These are phyloP conservation scores for Colistium nudipinnis DNA, from an alignment of 2,113 vertebrate species.

Conservation along the genomic window DNA sequence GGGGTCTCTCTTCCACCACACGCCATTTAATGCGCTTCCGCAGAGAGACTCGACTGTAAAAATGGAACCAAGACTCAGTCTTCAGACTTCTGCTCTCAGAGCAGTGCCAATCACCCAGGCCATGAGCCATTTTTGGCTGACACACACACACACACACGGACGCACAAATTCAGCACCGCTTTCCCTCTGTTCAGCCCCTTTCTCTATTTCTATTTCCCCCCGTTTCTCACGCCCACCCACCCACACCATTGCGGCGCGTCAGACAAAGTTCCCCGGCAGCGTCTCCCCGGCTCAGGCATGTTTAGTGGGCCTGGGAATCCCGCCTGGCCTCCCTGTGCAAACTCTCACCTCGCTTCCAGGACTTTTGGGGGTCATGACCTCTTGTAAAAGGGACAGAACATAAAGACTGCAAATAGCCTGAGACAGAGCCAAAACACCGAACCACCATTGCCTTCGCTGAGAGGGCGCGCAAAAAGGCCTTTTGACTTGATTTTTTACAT, in stretches of 20 bases:
- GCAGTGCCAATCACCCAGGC: conserved; percentile 26
- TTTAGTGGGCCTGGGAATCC: conserved; percentile 48
- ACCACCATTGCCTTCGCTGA: not conserved
- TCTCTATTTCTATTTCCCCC: not conserved
- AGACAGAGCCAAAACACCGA: not conserved
- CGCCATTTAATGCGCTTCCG: conserved; percentile 21
- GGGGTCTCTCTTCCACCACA: conserved; percentile 15
- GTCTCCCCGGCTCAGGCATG: conserved; percentile 60
- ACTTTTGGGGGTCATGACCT: conserved; percentile 47
- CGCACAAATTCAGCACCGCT: not conserved
- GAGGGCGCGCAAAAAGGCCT: not conserved
- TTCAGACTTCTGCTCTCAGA: conserved; percentile 12
- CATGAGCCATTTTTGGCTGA: conserved; percentile 26
- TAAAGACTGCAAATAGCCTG: not conserved
- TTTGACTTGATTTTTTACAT: no score
- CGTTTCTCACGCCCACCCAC: conserved; percentile 14
- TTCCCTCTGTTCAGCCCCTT: not conserved
- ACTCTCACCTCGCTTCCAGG: conserved; percentile 58
- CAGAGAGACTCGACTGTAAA: conserved; percentile 21
- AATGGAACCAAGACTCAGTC: conserved; percentile 34
- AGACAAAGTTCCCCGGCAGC: conserved; percentile 24
- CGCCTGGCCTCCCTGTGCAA: conserved; percentile 48
- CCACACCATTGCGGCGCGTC: conserved; percentile 22
- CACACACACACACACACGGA: not conserved
- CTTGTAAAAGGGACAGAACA: conserved; percentile 30